Evolutionary conservation across 2,888 invertebrate species (phyloP), one percentile per base, ranked within the genome.

Genomic region (Acanthosepion pharaonis): DNA sequence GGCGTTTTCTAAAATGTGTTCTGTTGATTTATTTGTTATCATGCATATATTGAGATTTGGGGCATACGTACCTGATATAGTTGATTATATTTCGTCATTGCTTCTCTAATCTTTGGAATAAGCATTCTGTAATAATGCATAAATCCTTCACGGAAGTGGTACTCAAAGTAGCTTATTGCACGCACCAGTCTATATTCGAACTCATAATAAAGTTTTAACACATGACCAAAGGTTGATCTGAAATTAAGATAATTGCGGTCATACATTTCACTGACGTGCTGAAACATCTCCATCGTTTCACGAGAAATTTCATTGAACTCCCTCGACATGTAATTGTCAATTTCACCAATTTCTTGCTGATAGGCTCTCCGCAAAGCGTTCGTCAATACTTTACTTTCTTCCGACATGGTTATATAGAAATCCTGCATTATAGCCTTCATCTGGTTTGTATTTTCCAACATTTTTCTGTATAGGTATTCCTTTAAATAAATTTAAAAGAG

Each of bases 211-310:
- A n/a, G 15, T n/a, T 15, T n/a, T 15, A 1, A 0, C 11, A 78
- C 1, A 9, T 15, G 5, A 33, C n/a, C n/a, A 15, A 15, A 1
- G 25, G 48, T 92, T 20, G 92, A 48, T 3, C 48, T 48, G 28
- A 92, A 9, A n/a, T 94, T 25, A 18, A 94, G 94, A 20, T 94
- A 94, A 18, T 94, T n/a, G 23, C 94, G 51, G 33, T 94, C 20
- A 53, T 94, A 94, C 53, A 94, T 55, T 59, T 94, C 94, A n/a
- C 11, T 15, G 4, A 94, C 1, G 28, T 94, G 23, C 11, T 94
- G 48, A 23, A 53, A n/a, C 49, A 51, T 92, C 18, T 92, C 49
- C 4, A 1, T 4, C 6, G 48, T 92, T 25, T 92, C 92, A 11
- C 8, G 0, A 4, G 9, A 6, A 15, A 92, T 20, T 4, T 92